Conservation (phyloP, 2,888 invertebrate genomes). For the Nemurella pictetii region DNA sequence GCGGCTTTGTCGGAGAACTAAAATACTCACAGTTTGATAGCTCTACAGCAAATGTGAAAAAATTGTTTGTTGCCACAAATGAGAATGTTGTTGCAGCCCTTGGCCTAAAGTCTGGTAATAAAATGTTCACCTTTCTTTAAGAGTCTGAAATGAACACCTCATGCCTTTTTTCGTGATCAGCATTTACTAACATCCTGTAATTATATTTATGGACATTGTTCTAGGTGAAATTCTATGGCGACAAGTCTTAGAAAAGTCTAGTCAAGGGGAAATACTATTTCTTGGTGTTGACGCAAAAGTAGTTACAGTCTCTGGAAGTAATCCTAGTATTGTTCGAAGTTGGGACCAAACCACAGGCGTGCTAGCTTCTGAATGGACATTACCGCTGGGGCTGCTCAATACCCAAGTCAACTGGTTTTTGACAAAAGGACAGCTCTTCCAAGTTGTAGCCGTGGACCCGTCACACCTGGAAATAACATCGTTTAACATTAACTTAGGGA, state of each 20-base stretch:
- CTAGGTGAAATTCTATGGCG: conserved; percentile 80
- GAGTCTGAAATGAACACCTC: not conserved
- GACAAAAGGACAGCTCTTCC: conserved; percentile 61
- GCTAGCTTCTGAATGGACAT: conserved; percentile 51
- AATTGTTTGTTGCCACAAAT: conserved; percentile 79
- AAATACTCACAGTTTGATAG: conserved; percentile 75
- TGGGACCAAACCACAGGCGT: conserved; percentile 76
- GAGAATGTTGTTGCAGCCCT: conserved; percentile 86
- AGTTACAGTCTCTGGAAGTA: conserved; percentile 73
- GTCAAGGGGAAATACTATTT: conserved; percentile 67
- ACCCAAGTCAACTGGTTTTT: conserved; percentile 57
- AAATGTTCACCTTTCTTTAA: not conserved
- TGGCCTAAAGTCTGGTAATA: conserved; percentile 72
- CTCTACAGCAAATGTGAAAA: conserved; percentile 67
- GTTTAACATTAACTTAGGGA: conserved; percentile 64
- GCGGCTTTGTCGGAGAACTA: conserved; percentile 79
- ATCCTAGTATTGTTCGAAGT: conserved; percentile 69
- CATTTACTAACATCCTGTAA: too few relatives aligned
- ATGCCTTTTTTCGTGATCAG: not conserved
- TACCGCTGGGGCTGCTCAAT: conserved; percentile 26
- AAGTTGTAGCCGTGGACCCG: conserved; percentile 62
- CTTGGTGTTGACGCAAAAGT: conserved; percentile 65
- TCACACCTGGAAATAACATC: conserved; percentile 68
- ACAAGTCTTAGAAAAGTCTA: conserved; percentile 71
- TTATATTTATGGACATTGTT: conserved; percentile 40